Evolutionary conservation across 2,113 vertebrate species (phyloP), one percentile per base, ranked within the genome.

Genomic region (Onychostruthus taczanowskii): DNA sequence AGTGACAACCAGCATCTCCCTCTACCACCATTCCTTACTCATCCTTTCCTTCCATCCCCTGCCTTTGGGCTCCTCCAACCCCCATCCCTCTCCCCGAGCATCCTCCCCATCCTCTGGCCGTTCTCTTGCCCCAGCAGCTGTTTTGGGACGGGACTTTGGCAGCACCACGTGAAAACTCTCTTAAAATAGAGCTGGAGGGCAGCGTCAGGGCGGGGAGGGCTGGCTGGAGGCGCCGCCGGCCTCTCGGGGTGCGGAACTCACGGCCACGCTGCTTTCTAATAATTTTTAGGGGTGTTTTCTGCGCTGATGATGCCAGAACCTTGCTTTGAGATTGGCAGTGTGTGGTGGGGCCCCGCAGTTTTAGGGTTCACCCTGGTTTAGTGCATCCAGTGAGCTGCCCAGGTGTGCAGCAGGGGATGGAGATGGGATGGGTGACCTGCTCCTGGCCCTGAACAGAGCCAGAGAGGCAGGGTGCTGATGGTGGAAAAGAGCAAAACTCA

Each of bases 101-200:
- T 91, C 90, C 62, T 94, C 53, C 63, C 6, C 17, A 3, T 75
- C 70, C 67, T 83, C 53, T 6, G 2, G 39, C 74, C 6, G 0
- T 27, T 30, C 46, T 85, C 62, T 55, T 17, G 3, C 49, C 59
- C 41, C 30, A 1, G 6, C 2, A 12, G 58, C 62, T 1, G 4
- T 21, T 84, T 89, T 4, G 46, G 89, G 86, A 69, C 0, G 5
- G 39, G 62, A 6, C 2, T 90, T 94, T 4, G 80, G 80, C 80
- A 86, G 11, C n/a, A 4, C 1, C 2, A 6, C 55, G 52, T 78
- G 86, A 52, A 92, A 93, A 74, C 0, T 5, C 55, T 69, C 68
- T 50, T 43, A 67, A 94, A 94, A 84, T 67, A 94, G 92, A 87
- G 59, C 89, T 3, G 41, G 43, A 86, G 93, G 87, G 72, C 89